Evolutionary conservation across 2,797 vertebrate genomes (phyloP).

Genomic region (Malacoctenus gilli): DNA sequence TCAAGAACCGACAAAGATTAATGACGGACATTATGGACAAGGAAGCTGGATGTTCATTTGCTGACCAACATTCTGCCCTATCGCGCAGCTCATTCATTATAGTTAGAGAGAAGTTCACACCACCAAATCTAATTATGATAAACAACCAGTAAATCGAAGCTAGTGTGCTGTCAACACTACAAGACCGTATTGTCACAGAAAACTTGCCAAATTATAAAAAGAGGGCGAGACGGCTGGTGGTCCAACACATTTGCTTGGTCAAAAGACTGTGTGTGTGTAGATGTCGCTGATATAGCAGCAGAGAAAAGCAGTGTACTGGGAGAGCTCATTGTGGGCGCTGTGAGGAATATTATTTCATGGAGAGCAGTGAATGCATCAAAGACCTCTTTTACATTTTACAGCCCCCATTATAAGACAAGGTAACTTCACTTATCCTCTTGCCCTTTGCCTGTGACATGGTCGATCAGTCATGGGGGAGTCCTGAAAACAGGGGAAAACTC

Average conservation of each 20-base stretch:
- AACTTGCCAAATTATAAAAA: conserved; percentile 53
- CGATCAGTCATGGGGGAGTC: conserved; percentile 45
- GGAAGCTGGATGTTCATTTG: conserved; percentile 69
- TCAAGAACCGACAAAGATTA: conserved; percentile 64
- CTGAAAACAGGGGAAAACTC: conserved; percentile 17
- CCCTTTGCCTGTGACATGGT: conserved; percentile 59
- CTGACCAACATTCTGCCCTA: conserved; percentile 75
- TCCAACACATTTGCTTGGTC: neutral
- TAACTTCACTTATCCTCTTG: conserved; percentile 66
- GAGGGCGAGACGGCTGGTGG: no score
- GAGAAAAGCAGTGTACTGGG: conserved; percentile 16
- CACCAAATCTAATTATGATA: conserved; percentile 73
- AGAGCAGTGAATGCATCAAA: conserved; percentile 67
- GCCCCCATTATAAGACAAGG: conserved; percentile 67
- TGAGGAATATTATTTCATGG: conserved; percentile 63
- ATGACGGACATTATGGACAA: conserved; percentile 63
- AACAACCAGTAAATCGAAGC: conserved; percentile 67
- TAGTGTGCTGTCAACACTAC: conserved; percentile 54
- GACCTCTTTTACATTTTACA: conserved; percentile 75
- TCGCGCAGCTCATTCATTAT: conserved; percentile 73
- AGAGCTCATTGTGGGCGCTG: conserved; percentile 19
- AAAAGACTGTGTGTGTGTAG: conserved; percentile 1
- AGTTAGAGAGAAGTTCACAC: conserved; percentile 64
- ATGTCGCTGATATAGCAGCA: conserved; percentile 18
- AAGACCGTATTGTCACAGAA: conserved; percentile 42